Percentiles rank a stretch among this genome's conserved stretches.
Conservation (phyloP, 2,888 invertebrate genomes). For the Morpho helenor region DNA sequence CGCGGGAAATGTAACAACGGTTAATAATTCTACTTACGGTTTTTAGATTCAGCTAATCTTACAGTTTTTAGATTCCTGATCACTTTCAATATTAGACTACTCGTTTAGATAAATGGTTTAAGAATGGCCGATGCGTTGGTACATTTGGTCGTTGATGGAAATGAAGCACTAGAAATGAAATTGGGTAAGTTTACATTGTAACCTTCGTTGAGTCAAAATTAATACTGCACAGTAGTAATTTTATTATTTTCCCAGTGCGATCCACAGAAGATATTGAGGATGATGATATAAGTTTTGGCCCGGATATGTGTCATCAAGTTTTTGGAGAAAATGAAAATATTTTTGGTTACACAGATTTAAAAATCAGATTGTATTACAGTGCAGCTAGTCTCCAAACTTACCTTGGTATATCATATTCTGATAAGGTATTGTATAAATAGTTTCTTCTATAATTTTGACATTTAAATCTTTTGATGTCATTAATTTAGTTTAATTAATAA, state of each 20-base stretch:
- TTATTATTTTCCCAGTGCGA: conserved; percentile 68
- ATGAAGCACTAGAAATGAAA: conserved; percentile 78
- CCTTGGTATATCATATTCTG: conserved; percentile 85
- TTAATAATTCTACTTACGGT: conserved; percentile 1
- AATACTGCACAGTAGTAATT: background rate
- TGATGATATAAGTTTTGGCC: conserved; percentile 82
- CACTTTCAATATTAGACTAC: no score
- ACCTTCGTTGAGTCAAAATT: background rate
- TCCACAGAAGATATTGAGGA: conserved; percentile 82
- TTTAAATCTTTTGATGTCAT: no score
- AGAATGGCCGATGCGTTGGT: conserved; percentile 71
- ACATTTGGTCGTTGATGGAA: conserved; percentile 77
- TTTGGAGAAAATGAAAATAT: conserved; percentile 95
- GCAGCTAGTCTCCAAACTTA: conserved; percentile 91
- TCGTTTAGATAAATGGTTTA: background rate
- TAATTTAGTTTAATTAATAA: no score
- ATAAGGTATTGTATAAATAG: conserved; percentile 71
- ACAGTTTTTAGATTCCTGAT: conserved; percentile 21
- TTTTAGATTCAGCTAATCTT: conserved; percentile 20
- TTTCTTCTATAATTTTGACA: no score
- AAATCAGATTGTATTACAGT: conserved; percentile 88
- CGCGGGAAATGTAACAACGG: conserved; percentile 38
- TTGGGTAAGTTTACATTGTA: conserved; percentile 51
- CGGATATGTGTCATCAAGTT: conserved; percentile 95
- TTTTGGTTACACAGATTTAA: conserved; percentile 94